Evolutionary conservation across 2,888 invertebrate genomes (phyloP).

Genomic region (Scaeva pyrastri): DNA sequence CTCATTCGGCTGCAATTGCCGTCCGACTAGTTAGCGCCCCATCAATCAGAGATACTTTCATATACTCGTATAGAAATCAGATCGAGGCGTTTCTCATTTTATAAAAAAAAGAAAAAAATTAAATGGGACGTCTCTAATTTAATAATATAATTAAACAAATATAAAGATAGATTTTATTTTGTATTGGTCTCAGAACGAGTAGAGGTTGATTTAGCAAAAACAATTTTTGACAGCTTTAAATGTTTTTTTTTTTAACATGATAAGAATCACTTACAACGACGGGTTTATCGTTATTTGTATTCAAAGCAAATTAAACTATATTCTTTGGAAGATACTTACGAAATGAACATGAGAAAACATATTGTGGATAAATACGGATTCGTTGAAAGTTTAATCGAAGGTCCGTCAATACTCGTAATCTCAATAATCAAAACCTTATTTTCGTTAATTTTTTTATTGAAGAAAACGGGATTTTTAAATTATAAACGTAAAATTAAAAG

Average conservation of each 20-base stretch:
- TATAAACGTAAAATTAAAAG: too few relatives aligned
- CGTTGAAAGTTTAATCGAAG: too few relatives aligned
- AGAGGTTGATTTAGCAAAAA: constrained; percentile 21
- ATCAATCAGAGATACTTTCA: constrained; percentile 56
- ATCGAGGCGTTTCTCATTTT: constrained; percentile 36
- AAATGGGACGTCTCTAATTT: constrained; percentile 52
- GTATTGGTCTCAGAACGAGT: neutral
- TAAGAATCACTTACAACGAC: constrained; percentile 46
- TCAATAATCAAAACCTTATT: too few relatives aligned
- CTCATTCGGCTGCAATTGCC: constrained; percentile 71
- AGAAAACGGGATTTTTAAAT: too few relatives aligned
- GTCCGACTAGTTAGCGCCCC: constrained; percentile 59
- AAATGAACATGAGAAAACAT: too few relatives aligned
- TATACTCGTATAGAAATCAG: constrained; percentile 30
- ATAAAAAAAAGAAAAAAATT: neutral
- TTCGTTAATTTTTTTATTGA: too few relatives aligned
- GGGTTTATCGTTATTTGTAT: neutral
- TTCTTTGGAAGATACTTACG: too few relatives aligned
- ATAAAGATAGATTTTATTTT: neutral
- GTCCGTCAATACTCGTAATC: too few relatives aligned
- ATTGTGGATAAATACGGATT: too few relatives aligned
- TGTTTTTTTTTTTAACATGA: constrained; percentile 4
- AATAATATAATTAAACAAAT: constrained; percentile 1
- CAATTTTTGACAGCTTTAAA: constrained; percentile 19
- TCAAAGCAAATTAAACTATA: neutral